Base-by-base conservation (phyloP, 2,888 invertebrate species). In the Plutella xylostella region DNA sequence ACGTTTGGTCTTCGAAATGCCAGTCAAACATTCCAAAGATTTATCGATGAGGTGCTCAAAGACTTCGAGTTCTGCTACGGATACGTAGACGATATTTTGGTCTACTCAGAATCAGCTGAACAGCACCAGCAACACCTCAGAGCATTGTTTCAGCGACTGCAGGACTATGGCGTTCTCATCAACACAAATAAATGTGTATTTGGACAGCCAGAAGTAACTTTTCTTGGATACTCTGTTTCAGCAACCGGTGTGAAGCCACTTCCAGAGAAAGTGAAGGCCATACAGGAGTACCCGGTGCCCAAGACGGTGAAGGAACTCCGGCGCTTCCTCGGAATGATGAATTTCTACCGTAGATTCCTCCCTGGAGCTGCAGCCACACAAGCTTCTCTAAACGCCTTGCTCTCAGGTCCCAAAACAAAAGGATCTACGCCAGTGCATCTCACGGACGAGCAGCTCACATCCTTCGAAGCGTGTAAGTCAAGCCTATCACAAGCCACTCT, bases 1-100 rank as follows among this genome's bases (percentile, higher is more conserved):
- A 47, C 51, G 0, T 72, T 70, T 25, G 68, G 71, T 1, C 53
- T 73, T 1, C 45, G 64, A 0, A 72, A 74, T 42, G 67, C 70
- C 0, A 65, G 59, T 0, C 66, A 71, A 45, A 65, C 66, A 0
- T 58, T 72, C 47, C 67, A 69, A 42, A 52, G 63, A 2, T 66
- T 65, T 28, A 61, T 71, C 14, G 57, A 67, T 35, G 47, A 56
- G 21, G 18, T 44, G 28, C 11, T 25, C 11, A 40, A 42, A 14
- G 45, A 41, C 6, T 39, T 47, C 12, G 44, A 47, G 11, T 35
- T 41, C 31, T 45, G 39, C n/a, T 61, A 52, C 45, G 43, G 50
- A 0, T 68, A 69, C 30, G 43, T 69, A 0, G 64, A 65, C 42
- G 52, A 63, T 35, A n/a, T 39, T 21, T 45, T 65, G 14, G n/a